phyloP scores from a whole-genome alignment of 2,113 vertebrate genomes.

The Malaclemys terrapin region DNA sequence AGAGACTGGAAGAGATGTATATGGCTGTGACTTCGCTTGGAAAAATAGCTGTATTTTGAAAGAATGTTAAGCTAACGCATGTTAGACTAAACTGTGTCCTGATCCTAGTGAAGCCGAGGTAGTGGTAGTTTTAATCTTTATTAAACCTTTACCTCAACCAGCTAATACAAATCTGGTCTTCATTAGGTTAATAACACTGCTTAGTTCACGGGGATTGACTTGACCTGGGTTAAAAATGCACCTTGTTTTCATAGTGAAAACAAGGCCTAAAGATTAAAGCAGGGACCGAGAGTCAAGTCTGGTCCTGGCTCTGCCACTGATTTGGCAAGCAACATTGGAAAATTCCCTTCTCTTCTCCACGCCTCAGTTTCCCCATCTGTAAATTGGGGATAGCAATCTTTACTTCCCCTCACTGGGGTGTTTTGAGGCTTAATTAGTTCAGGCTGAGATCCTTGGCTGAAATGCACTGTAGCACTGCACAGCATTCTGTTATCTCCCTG shows the following conservation, averaged over 20 bases:
- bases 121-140: neutral
- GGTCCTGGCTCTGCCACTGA: neutral
- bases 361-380: conserved; percentile 17
- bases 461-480: neutral
- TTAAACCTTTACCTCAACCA: neutral
- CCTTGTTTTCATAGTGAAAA: neutral
- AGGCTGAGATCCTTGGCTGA: neutral
- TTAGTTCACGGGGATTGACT: accelerated
- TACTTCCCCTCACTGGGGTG: accelerated
- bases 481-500: neutral
- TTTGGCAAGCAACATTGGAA: neutral
- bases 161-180: neutral
- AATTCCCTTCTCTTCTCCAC: neutral
- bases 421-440: neutral
- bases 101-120: neutral
- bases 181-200: neutral
- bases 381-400: accelerated
- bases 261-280: neutral
- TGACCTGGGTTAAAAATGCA: neutral
- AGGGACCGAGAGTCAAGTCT: neutral
- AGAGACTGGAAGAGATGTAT: neutral
- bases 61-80: neutral
- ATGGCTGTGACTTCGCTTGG: neutral
- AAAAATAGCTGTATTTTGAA: neutral
- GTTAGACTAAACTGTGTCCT: neutral